Evolutionary conservation across 2,888 invertebrate species (phyloP).

Genomic region (Nasonia oneida): DNA sequence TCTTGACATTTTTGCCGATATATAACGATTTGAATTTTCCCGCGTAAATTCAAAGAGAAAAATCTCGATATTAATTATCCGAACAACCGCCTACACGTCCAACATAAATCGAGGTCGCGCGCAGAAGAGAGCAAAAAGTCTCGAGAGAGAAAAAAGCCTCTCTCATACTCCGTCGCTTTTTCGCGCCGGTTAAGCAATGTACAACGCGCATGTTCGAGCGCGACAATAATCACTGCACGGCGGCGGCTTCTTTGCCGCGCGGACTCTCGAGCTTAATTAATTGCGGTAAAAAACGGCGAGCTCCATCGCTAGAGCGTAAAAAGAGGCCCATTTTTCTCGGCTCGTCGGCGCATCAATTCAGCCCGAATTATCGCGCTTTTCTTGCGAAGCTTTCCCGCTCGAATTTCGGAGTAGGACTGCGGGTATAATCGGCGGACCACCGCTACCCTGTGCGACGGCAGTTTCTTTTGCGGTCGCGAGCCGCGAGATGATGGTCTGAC

Average conservation of each 20-base stretch:
- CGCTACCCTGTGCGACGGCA: not conserved
- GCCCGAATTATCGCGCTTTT: constrained; percentile 22
- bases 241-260: constrained; percentile 14
- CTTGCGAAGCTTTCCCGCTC: not conserved
- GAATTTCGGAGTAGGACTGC: not conserved
- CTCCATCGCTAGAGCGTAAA: not conserved
- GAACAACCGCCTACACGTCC: not conserved
- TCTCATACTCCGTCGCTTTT: not conserved
- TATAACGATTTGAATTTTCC: not conserved
- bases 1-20: not conserved
- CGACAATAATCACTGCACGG: not conserved
- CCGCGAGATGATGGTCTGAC: not conserved
- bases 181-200: constrained; percentile 38
- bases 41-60: not conserved
- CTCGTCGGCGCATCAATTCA: constrained; percentile 2
- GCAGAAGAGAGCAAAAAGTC: not conserved
- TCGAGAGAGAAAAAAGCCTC: not conserved
- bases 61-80: not conserved
- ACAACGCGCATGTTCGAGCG: constrained; percentile 29
- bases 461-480: not conserved
- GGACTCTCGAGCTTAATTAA: constrained; percentile 30
- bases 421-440: not conserved
- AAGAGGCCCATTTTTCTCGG: constrained; percentile 17
- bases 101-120: not conserved
- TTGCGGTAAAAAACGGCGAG: not conserved